phyloP scores from a whole-genome alignment of 2,113 vertebrate species.

The Ptychochromis oligacanthus region DNA sequence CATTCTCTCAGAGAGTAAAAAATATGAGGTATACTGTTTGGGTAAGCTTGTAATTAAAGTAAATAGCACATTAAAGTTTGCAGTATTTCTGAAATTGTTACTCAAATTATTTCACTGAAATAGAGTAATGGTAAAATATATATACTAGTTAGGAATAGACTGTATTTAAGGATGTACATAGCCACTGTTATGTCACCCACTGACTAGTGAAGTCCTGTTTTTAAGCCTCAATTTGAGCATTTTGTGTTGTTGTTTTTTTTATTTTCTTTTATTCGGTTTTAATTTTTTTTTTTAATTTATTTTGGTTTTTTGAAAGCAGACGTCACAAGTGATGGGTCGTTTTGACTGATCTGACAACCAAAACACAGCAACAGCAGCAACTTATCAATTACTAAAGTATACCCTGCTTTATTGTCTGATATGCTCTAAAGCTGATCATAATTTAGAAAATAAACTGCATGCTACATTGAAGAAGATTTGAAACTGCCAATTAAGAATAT shows the following conservation, averaged over 20 bases:
- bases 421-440: not conserved
- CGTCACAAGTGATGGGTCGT: not conserved
- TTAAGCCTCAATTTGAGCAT: not conserved
- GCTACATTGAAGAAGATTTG: not conserved
- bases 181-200: not conserved
- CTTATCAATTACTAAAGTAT: not conserved
- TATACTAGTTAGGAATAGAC: not conserved
- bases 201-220: not conserved
- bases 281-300: not conserved
- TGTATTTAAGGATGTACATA: not conserved
- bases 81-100: not conserved
- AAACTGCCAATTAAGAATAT: not conserved
- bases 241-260: not conserved
- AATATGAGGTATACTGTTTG: not conserved
- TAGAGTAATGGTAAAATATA: not conserved
- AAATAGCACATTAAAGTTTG: not conserved
- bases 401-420: not conserved
- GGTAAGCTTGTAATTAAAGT: not conserved
- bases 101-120: not conserved
- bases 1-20: not conserved
- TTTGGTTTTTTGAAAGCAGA: not conserved
- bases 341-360: not conserved
- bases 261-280: not conserved
- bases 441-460: not conserved
- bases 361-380: not conserved